Percentiles rank a stretch among this genome's conserved stretches.
phyloP scores from a whole-genome alignment of 1,140 invertebrate species.

The Condylostylus longicornis region DNA sequence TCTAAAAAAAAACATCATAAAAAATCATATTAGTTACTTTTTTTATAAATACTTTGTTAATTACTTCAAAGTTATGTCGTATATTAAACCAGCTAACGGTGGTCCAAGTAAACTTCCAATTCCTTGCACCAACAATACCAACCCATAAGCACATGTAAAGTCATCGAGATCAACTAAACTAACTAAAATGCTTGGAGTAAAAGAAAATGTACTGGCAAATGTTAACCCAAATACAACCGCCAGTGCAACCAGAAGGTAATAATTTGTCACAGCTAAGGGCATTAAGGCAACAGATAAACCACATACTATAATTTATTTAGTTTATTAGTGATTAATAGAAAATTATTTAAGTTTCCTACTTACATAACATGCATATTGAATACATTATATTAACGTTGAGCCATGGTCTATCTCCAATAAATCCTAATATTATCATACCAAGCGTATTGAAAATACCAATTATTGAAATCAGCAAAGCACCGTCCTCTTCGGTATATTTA shows the following conservation, averaged over 20 bases:
- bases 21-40: background rate
- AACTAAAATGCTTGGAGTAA: conserved; percentile 70
- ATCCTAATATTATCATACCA: conserved; percentile 77
- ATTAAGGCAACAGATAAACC: conserved; percentile 55
- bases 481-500: conserved; percentile 50
- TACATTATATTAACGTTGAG: conserved; percentile 70
- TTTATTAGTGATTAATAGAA: too few relatives aligned
- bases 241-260: conserved; percentile 39
- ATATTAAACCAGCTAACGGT: conserved; percentile 40
- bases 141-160: conserved; percentile 78
- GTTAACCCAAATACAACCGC: conserved; percentile 62
- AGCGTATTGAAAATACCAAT: conserved; percentile 79
- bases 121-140: conserved; percentile 74
- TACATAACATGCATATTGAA: conserved; percentile 49
- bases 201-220: conserved; percentile 74
- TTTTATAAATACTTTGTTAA: conserved; percentile 1
- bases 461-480: conserved; percentile 59
- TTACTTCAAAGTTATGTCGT: conserved; percentile 22
- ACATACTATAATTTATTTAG: conserved; percentile 43
- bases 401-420: conserved; percentile 77
- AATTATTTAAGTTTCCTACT: conserved; percentile 10
- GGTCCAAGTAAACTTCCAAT: conserved; percentile 44
- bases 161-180: conserved; percentile 34
- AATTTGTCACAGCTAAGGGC: conserved; percentile 48
- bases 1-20: conserved; percentile 10